These are phyloP conservation scores for Scolopax bukidnonensis DNA, from an alignment of 2,797 vertebrate genomes.

Conservation along the genomic window DNA sequence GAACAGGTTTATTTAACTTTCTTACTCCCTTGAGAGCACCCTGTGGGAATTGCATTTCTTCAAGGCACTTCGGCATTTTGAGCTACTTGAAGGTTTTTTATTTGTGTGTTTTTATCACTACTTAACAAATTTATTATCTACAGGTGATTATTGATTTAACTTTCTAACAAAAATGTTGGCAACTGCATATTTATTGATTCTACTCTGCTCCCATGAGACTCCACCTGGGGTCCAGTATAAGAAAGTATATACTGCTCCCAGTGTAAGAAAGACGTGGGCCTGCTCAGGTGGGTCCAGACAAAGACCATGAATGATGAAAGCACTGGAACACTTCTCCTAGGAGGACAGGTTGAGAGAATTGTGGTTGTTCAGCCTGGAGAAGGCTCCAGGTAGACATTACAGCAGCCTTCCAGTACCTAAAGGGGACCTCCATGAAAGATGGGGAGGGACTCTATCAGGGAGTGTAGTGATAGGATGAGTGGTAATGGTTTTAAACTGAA, in stretches of 20 bases:
- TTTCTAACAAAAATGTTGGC: background rate
- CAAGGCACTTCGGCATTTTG: background rate
- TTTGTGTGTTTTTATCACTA: background rate
- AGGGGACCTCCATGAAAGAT: background rate
- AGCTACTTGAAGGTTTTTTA: background rate
- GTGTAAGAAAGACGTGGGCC: background rate
- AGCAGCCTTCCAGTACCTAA: background rate
- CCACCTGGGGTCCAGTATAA: background rate
- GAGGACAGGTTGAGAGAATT: background rate
- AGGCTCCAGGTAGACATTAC: rapidly evolving
- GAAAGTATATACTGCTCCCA: too few species aligned
- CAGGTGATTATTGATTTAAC: background rate
- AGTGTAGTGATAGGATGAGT: rapidly evolving
- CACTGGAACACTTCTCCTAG: background rate
- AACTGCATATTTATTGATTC: background rate
- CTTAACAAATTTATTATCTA: background rate
- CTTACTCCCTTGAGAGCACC: background rate
- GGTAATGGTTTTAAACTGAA: rapidly evolving
- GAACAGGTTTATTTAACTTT: background rate
- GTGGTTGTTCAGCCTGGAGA: background rate
- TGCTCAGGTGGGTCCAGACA: rapidly evolving
- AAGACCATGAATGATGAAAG: rapidly evolving
- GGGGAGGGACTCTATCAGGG: rapidly evolving
- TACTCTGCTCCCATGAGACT: rapidly evolving
- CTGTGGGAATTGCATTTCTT: background rate